Percentiles rank a stretch among this genome's conserved stretches.
phyloP scores from a whole-genome alignment of 1,140 invertebrate species.

The Diachasmimorpha longicaudata region DNA sequence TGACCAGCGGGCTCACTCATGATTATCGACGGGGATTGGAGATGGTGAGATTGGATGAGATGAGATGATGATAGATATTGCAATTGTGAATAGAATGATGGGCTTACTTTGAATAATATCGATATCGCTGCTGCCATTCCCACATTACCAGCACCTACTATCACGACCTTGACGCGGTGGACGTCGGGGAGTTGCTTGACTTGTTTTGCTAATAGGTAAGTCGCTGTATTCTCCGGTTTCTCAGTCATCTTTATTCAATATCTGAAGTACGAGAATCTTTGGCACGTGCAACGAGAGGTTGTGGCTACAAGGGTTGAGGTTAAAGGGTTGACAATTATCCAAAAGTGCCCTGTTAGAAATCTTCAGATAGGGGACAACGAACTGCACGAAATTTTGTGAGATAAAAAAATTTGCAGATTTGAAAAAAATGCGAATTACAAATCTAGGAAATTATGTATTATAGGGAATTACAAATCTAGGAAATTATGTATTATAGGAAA shows the following conservation, averaged over 20 bases:
- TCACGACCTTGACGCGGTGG: slow-evolving; percentile 49
- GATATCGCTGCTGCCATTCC: slow-evolving; percentile 50
- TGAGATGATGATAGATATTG: slow-evolving; percentile 8
- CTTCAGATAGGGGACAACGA: not conserved
- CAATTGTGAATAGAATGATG: not conserved
- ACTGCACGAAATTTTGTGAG: not conserved
- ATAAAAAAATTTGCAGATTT: no score
- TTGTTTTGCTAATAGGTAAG: slow-evolving; percentile 49
- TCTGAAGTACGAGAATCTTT: not conserved
- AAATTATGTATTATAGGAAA: no score
- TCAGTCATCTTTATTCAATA: not conserved
- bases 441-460: no score
- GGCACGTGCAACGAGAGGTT: not conserved
- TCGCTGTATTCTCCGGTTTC: slow-evolving; percentile 38
- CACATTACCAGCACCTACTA: slow-evolving; percentile 46
- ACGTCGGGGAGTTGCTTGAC: slow-evolving; percentile 40
- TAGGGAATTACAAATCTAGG: no score
- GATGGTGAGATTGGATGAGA: not conserved
- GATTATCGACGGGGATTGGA: not conserved
- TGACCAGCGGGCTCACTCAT: not conserved
- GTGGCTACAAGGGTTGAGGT: not conserved
- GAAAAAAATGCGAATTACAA: no score
- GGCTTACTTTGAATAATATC: slow-evolving; percentile 50
- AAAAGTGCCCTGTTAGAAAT: no score
- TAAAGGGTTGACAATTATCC: not conserved